Evolutionary conservation across 2,113 vertebrate genomes (phyloP), one percentile per base, ranked within the genome.

Genomic region (Rhabdomys dilectus): DNA sequence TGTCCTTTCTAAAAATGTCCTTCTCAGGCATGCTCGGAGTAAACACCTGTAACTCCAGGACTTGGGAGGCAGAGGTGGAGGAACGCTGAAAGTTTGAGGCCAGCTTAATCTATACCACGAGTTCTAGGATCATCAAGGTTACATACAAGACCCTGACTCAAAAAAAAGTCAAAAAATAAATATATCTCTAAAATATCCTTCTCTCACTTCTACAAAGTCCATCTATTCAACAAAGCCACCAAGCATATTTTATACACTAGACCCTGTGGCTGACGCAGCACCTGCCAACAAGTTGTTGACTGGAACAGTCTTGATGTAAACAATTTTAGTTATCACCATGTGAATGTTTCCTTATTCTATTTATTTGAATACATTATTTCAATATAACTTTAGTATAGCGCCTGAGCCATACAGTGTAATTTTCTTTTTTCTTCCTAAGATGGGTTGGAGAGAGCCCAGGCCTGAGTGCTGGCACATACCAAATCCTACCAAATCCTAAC

Each of bases 301-400:
- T 89, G 34, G n/a, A 90, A 12, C 2, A 53, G 31, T 62, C 53
- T 66, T 76, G 26, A 81, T 73, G 15, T 45, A 81, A 94, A 81
- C 48, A 88, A 51, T 60, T 89, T 86, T 88, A 89, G 91, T 10
- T 7, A 87, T 15, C 42, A 78, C 19, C 81, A 77, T 77, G 81
- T 60, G 39, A 95, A 48, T 64, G 70, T 24, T 29, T 19, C 82
- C 76, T 95, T 96, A 93, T 75, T 39, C 22, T 93, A 72, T 34
- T 56, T n/a, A 80, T 78, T 80, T 89, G 26, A 58, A 86, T 86
- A 29, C 17, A 77, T 53, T 58, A 95, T 68, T 84, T 92, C 22
- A 75, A 75, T 34, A 90, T 56, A 91, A 88, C 31, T 48, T 92
- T 66, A 15, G 36, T 39, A 82, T 26, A 58, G 11, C 10, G 12